Evolutionary conservation across 2,113 vertebrate genomes (phyloP), one percentile per base, ranked within the genome.

Genomic region (Burhinus bistriatus): DNA sequence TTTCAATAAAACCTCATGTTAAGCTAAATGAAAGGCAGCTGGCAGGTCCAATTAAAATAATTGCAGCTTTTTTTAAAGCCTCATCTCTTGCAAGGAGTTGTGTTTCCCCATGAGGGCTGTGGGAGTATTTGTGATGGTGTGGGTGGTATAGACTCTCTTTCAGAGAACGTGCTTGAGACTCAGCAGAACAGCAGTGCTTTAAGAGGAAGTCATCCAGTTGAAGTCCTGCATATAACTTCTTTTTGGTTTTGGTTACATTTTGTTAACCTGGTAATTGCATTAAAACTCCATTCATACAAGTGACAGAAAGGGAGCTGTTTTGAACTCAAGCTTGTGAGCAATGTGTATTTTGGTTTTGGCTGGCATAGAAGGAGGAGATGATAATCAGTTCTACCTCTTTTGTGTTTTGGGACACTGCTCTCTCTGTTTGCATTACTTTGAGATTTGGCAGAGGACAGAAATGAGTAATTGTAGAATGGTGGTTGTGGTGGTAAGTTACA

Each of bases 1-100:
- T 93, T 84, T 40, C 32, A 57, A 9, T 89, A 83, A 95, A 89
- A 91, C 32, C 16, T 94, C 9, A 69, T 9, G 14, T 85, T 96
- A 72, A 91, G 29, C 52, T 93, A 72, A 94, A 91, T 79, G 54
- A 96, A 89, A 91, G 89, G 82, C 78, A 95, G 36, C 70, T 92
- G 66, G 45, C 70, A 91, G 66, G 58, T 80, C 81, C 57, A 78
- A 59, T 92, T 94, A 59, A 94, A 96, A 73, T 91, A 89, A 65
- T 83, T 91, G 34, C 52, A 91, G 42, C 27, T 62, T 76, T 87
- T 93, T 94, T 83, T 21, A 73, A 92, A 86, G 38, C n/a, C 52
- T 95, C 11, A 13, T 90, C 79, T 83, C 11, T 88, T 94, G 44
- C 49, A 86, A 68, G 66, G 66, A 70, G 26, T 68, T 92, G 64